Percentiles rank a stretch among this genome's conserved stretches.
phyloP scores from a whole-genome alignment of 2,797 vertebrate species.

The Scleropages formosus region DNA sequence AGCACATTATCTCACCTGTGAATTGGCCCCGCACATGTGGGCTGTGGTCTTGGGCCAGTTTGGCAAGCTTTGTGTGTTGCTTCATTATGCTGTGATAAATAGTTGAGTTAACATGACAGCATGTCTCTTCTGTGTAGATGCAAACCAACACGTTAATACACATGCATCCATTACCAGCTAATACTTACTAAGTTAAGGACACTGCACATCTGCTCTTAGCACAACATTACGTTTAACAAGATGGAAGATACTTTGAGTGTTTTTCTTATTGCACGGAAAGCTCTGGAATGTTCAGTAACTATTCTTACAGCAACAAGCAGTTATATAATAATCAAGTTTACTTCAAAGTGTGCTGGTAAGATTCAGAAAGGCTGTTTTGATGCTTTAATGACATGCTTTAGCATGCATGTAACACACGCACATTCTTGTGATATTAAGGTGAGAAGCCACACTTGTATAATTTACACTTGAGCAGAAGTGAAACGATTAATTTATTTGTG shows the following conservation, averaged over 20 bases:
- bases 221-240: neutral
- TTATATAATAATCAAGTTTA: conserved; percentile 26
- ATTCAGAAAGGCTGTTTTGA: conserved; percentile 35
- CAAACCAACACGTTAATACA: neutral
- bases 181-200: neutral
- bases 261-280: neutral
- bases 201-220: neutral
- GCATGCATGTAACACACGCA: conserved; percentile 33
- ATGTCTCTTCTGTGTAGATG: neutral
- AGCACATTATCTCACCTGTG: neutral
- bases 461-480: too few relatives aligned
- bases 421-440: neutral
- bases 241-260: neutral
- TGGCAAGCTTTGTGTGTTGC: neutral
- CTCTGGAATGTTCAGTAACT: too few relatives aligned
- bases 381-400: conserved; percentile 46
- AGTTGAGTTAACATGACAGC: neutral
- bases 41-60: neutral
- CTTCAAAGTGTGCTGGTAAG: conserved; percentile 29
- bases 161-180: neutral
- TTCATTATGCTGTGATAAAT: neutral
- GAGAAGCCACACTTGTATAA: neutral
- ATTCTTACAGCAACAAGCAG: too few relatives aligned
- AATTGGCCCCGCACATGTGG: neutral
- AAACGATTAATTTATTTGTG: too few relatives aligned